Base-by-base conservation (phyloP, 2,888 invertebrate genomes). In the Caenorhabditis sp. region DNA sequence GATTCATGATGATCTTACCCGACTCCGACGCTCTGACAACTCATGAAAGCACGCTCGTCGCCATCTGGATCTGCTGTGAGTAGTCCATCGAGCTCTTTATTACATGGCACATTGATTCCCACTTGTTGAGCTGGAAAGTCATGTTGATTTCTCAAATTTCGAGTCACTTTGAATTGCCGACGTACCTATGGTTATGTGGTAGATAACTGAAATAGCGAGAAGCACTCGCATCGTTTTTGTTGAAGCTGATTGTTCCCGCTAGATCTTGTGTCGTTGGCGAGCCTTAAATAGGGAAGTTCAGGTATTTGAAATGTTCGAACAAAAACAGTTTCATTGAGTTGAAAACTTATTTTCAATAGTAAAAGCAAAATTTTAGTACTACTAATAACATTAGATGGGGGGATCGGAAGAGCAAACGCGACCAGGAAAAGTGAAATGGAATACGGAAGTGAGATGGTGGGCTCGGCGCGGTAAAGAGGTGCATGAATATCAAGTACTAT, bases 61-160 rank as follows among this genome's bases (percentile, higher is more conserved):
- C 88, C 88, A 62, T 87, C 83, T 37, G 91, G 88, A 72, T 90
- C 89, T n/a, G 85, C 85, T 50, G 89, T 87, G 32, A 90, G 83
- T 9, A 90, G 80, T 18, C 88, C 87, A 71, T 90, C 89, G 22
- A 86, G 69, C 37, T 89, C 89, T 18, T 86, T 86, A 60, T 90
- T 89, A 69, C 90, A 90, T 35, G 90, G 90, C 68, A 81, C 83
- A 68, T 87, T 85, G 55, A 85, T 82, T 53, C 80, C 85, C 44
- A 81, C 78, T 74, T 84, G 74, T 74, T 82, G 58, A 61, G 80
- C 87, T 85, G 70, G 40, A 85, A 72, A 13, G 24, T 3, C 40
- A 18, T 4, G 18, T 32, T 32, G 32, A 32, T 11, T 1, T 9
- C 35, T 0, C 9, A 4, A 15, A 15, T 37, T 24, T 15, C 40